phyloP scores from a whole-genome alignment of 2,113 vertebrate species.

The Bubo bubo region DNA sequence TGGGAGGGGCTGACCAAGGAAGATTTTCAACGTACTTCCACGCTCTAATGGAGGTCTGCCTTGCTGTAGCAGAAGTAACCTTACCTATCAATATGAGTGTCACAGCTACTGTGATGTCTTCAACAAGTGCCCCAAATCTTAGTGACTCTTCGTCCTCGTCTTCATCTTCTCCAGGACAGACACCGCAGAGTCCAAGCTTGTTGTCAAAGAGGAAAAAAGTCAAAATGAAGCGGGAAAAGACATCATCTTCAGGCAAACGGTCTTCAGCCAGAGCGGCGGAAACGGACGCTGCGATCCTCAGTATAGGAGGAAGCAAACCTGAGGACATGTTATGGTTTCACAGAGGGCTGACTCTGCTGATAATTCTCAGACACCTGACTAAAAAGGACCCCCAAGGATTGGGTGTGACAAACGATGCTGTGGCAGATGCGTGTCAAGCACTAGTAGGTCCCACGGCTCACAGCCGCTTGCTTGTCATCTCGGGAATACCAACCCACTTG shows the following conservation, averaged over 20 bases:
- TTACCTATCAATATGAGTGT: constrained; percentile 89
- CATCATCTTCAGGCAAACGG: constrained; percentile 83
- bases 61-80: constrained; percentile 94
- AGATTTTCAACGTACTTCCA: constrained; percentile 97
- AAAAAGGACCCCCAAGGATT: constrained; percentile 93
- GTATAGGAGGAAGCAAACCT: constrained; percentile 91
- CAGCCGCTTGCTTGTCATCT: constrained; percentile 92
- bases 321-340: constrained; percentile 99
- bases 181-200: constrained; percentile 93
- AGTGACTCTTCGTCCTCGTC: constrained; percentile 96
- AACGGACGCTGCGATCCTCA: constrained; percentile 83
- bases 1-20: constrained; percentile 84
- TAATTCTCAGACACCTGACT: constrained; percentile 91
- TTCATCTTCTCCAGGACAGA: constrained; percentile 94
- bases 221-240: constrained; percentile 96
- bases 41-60: constrained; percentile 93
- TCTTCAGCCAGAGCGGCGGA: constrained; percentile 78
- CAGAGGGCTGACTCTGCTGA: constrained; percentile 92
- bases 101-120: constrained; percentile 84
- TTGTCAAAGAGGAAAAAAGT: constrained; percentile 97
- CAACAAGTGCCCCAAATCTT: constrained; percentile 87
- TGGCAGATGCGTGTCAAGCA: constrained; percentile 92
- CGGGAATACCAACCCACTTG: constrained; percentile 93
- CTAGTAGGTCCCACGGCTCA: constrained; percentile 92
- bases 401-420: constrained; percentile 91